Evolutionary conservation across 2,797 vertebrate species (phyloP).

Genomic region (Galaxias olidus): DNA sequence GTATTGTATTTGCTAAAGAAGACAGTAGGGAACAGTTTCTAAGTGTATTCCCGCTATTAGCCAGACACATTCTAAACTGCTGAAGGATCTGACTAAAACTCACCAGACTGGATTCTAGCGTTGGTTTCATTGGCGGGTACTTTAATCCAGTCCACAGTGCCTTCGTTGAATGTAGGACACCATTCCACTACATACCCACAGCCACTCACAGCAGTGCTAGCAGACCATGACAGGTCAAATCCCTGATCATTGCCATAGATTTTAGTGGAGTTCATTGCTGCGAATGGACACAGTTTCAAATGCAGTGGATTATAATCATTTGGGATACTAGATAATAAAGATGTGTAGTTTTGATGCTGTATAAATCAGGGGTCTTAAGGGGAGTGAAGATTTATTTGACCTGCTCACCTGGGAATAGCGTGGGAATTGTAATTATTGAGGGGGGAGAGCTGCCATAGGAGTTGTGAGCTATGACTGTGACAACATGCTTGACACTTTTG

Average conservation of each 20-base stretch:
- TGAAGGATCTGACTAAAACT: slow-evolving; percentile 5
- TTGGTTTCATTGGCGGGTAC: slow-evolving; percentile 38
- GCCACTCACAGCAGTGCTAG: slow-evolving; percentile 25
- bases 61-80: neutral
- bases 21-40: too few species aligned
- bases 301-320: too few species aligned
- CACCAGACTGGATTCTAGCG: slow-evolving; percentile 52
- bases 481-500: neutral
- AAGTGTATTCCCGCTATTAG: too few species aligned
- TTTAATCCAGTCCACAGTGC: slow-evolving; percentile 61
- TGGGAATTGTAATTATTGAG: slow-evolving; percentile 47
- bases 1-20: too few species aligned
- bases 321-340: too few species aligned
- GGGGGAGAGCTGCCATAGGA: slow-evolving; percentile 53
- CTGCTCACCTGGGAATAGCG: slow-evolving; percentile 42
- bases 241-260: slow-evolving; percentile 29
- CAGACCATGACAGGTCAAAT: slow-evolving; percentile 63
- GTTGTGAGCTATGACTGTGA: slow-evolving; percentile 65
- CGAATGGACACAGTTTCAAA: neutral
- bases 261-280: neutral
- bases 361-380: too few species aligned
- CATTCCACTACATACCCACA: slow-evolving; percentile 78
- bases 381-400: neutral
- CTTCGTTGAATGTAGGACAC: slow-evolving; percentile 27
- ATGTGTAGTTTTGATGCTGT: too few species aligned